Base-by-base conservation (phyloP, 1,140 invertebrate genomes). In the Penaeus indicus region DNA sequence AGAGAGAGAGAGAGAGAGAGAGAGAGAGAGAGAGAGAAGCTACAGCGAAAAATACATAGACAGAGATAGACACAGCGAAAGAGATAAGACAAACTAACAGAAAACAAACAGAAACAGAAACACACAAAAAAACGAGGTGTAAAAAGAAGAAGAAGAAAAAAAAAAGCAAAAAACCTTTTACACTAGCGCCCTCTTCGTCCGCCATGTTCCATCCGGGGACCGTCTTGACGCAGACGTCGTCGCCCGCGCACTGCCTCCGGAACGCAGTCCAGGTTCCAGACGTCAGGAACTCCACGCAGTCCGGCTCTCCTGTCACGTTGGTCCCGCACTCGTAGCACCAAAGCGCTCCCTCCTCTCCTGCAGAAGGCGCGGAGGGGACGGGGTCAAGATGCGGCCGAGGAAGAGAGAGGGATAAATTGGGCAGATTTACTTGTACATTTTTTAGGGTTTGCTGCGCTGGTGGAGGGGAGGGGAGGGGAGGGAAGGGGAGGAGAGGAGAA, bases 241-340 rank as follows among this genome's bases (percentile, higher is more conserved):
- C 85, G 0, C 72, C 78, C 16, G 72, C 32, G 61, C 89, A 90
- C 27, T 90, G 79, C 27, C 89, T 62, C 89, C 89, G 88, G 80
- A 87, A 90, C 8, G 25, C 11, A 25, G 77, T 79, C 89, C 89
- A 88, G 3, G 89, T n/a, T 60, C 62, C 72, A 13, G 83, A 63
- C 11, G 22, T n/a, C 3, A 42, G 11, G 75, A 90, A 90, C 18
- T 25, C 85, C 22, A 60, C 62, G 27, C 89, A 90, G 42, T 84
- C 78, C 0, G 85, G 89, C 16, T 85, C 13, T 0, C 83, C 85
- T 2, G 62, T 62, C n/a, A 88, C 80, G 8, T 72, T 80, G 11
- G 86, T 88, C 32, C 86, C 90, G 42, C 90, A 90, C 78, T 90
- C 90, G 78, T 90, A 90, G 32, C 90, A 90, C 84, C 86, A 90